Evolutionary conservation across 2,113 vertebrate genomes (phyloP).

Genomic region (Addax nasomaculatus): DNA sequence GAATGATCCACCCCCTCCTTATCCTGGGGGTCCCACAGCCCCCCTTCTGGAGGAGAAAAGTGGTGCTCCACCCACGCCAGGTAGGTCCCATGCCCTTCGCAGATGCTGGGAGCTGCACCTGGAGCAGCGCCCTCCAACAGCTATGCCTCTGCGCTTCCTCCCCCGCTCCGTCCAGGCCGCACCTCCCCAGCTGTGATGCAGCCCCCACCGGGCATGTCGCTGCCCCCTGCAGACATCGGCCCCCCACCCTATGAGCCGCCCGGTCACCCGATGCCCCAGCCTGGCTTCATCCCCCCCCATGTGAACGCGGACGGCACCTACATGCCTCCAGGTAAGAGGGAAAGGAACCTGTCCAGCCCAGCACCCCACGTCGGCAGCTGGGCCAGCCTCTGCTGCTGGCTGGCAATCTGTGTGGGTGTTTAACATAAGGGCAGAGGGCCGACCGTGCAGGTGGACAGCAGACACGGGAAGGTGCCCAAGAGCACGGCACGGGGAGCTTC

Average conservation of each 20-base stretch:
- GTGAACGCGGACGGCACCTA: conserved; percentile 86
- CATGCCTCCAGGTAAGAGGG: conserved; percentile 83
- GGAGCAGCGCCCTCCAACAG: not conserved
- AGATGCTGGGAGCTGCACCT: not conserved
- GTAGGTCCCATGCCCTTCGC: conserved; percentile 71
- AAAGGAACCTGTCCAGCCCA: not conserved
- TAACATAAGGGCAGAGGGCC: not conserved
- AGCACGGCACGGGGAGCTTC: not conserved
- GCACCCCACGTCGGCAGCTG: too few relatives aligned
- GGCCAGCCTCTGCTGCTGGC: fast-evolving
- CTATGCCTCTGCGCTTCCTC: not conserved
- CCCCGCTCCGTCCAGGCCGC: conserved; percentile 62
- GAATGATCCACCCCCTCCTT: conserved; percentile 94
- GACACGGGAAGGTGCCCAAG: not conserved
- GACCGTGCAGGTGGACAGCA: not conserved
- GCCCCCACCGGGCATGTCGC: conserved; percentile 84
- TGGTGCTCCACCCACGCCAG: conserved; percentile 81
- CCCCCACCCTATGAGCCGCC: conserved; percentile 93
- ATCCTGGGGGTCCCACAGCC: conserved; percentile 93
- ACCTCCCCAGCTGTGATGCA: conserved; percentile 78
- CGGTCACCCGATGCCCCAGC: conserved; percentile 83
- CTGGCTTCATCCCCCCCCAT: conserved; percentile 89
- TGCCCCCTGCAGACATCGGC: conserved; percentile 91
- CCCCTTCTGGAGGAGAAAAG: conserved; percentile 93
- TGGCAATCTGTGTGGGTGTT: not conserved